Conservation (phyloP, 2,113 vertebrate genomes). For the Equus przewalskii region DNA sequence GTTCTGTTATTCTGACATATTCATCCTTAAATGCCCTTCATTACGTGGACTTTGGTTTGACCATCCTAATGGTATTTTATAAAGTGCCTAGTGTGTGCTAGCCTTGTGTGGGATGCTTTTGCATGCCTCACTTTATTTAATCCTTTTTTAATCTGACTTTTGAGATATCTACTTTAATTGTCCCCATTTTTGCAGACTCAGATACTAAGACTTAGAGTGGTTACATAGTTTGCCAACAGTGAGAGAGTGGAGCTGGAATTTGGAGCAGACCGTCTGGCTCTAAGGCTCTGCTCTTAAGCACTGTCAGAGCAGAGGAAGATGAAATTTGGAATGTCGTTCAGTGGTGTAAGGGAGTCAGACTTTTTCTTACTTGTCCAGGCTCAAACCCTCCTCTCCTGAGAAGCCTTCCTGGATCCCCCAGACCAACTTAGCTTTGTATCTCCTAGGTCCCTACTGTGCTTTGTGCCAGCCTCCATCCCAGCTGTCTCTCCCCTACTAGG, state of each 20-base stretch:
- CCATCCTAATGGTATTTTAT: background rate
- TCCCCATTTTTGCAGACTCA: background rate
- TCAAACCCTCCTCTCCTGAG: background rate
- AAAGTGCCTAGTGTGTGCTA: background rate
- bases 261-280: background rate
- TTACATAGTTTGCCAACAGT: background rate
- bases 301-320: background rate
- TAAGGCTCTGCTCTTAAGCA: background rate
- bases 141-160: background rate
- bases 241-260: background rate
- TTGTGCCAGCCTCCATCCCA: background rate
- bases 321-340: background rate
- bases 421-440: background rate
- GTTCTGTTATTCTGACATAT: background rate
- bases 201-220: background rate
- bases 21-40: background rate
- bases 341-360: fast-evolving
- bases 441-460: background rate
- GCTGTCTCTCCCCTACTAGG: fast-evolving
- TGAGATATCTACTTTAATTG: background rate
- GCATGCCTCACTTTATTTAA: background rate
- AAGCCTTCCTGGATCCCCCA: background rate
- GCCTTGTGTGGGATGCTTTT: background rate
- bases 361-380: too few species aligned
- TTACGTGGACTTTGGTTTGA: background rate